Conservation (phyloP, 2,113 vertebrate species). For the Marcusenius ussheri region DNA sequence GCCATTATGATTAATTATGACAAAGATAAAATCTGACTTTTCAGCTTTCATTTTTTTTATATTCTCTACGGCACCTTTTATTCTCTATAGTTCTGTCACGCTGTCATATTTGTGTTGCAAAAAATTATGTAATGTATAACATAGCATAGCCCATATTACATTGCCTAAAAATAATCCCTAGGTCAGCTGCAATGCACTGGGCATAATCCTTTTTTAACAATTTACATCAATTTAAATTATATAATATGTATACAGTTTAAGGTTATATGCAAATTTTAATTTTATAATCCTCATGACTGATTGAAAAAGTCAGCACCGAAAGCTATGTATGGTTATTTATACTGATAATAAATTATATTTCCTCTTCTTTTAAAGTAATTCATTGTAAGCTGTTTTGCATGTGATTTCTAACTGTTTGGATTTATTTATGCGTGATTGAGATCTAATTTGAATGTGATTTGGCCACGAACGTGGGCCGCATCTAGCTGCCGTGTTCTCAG, state of each 20-base stretch:
- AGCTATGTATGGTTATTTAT: neutral
- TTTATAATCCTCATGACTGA: neutral
- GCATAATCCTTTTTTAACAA: conserved; percentile 2
- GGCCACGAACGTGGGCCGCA: conserved; percentile 29
- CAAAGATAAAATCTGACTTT: neutral
- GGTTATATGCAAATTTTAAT: neutral
- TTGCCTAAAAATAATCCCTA: neutral
- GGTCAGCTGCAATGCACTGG: neutral
- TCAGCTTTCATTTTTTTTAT: neutral
- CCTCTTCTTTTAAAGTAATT: neutral
- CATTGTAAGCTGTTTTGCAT: neutral
- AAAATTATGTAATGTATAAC: neutral
- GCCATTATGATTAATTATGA: neutral
- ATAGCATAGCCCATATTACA: neutral
- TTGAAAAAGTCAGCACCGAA: neutral
- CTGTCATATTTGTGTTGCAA: neutral
- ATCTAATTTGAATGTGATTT: conserved; percentile 11
- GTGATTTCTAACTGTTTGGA: conserved; percentile 1
- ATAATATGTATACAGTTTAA: neutral
- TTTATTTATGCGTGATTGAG: neutral
- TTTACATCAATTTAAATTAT: neutral
- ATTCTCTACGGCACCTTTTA: neutral
- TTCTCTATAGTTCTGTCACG: neutral
- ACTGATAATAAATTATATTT: neutral
- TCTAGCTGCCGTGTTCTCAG: conserved; percentile 81